phyloP scores from a whole-genome alignment of 2,797 vertebrate genomes.

The Sebastolobus altivelis region DNA sequence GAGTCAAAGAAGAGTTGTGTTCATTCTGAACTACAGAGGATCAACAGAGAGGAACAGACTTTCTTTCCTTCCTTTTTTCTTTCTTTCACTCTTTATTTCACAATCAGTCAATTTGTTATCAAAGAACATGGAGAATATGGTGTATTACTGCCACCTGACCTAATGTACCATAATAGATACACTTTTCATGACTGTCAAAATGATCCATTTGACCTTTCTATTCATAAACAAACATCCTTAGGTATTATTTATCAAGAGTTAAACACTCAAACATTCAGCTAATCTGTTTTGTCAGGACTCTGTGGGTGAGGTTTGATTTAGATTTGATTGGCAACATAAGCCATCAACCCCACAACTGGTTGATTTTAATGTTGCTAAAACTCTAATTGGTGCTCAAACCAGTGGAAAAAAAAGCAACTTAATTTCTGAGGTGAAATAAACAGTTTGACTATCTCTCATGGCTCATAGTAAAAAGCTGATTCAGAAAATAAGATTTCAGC shows the following conservation, averaged over 20 bases:
- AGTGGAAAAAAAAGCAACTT: not conserved
- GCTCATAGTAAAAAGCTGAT: not conserved
- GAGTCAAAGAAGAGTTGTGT: conserved; percentile 39
- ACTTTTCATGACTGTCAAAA: not conserved
- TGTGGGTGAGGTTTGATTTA: not conserved
- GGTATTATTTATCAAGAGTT: not conserved
- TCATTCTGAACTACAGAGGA: conserved; percentile 18
- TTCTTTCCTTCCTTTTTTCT: conserved; percentile 4
- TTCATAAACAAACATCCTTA: not conserved
- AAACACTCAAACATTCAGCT: not conserved
- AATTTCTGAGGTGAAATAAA: not conserved
- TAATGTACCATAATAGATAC: not conserved
- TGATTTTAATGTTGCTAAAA: not conserved
- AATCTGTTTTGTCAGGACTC: not conserved
- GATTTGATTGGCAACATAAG: not conserved
- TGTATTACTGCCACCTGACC: not conserved
- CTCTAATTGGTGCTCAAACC: not conserved
- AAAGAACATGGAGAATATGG: conserved; percentile 8
- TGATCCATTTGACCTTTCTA: not conserved
- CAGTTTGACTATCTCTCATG: not conserved
- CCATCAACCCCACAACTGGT: not conserved
- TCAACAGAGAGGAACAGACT: not conserved
- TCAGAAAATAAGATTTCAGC: not conserved
- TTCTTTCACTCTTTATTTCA: conserved; percentile 14
- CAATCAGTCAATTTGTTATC: not conserved